Conservation (phyloP, 2,797 vertebrate species). For the Champsocephalus gunnari region DNA sequence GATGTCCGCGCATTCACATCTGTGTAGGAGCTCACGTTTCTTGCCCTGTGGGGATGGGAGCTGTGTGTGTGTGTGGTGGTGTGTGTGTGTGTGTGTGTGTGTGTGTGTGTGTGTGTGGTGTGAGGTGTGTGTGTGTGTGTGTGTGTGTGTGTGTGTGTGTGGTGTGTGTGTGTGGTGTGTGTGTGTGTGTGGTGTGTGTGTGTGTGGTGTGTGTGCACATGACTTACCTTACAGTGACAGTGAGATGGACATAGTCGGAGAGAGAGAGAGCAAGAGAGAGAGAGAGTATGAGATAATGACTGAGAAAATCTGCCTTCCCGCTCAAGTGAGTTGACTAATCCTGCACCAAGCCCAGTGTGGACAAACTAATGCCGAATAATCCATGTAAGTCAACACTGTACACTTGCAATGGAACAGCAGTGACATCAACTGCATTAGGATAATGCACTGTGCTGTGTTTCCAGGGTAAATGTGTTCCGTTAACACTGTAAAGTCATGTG, state of each 20-base stretch:
- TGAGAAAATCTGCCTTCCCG: conserved; percentile 24
- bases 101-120: too few species aligned
- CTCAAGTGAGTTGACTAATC: conserved; percentile 59
- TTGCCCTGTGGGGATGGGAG: conserved; percentile 17
- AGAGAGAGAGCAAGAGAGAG: conserved; percentile 1
- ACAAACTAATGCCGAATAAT: conserved; percentile 67
- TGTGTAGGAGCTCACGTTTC: not conserved
- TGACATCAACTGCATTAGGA: conserved; percentile 9
- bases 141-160: not conserved
- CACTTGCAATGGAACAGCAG: conserved; percentile 6
- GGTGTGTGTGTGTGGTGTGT: not conserved
- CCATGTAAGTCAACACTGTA: conserved; percentile 38
- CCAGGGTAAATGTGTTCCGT: not conserved
- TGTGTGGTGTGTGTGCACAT: not conserved
- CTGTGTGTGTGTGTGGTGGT: not conserved
- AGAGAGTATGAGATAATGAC: conserved; percentile 1
- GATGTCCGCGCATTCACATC: conserved; percentile 3
- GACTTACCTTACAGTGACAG: conserved; percentile 5
- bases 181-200: conserved; percentile 2
- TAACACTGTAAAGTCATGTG: not conserved
- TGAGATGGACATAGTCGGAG: not conserved
- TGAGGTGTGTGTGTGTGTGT: too few species aligned
- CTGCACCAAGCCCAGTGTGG: conserved; percentile 51
- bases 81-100: too few species aligned
- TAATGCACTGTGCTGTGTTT: not conserved